Evolutionary conservation across 2,797 vertebrate genomes (phyloP).

Genomic region (Coregonus sp.): DNA sequence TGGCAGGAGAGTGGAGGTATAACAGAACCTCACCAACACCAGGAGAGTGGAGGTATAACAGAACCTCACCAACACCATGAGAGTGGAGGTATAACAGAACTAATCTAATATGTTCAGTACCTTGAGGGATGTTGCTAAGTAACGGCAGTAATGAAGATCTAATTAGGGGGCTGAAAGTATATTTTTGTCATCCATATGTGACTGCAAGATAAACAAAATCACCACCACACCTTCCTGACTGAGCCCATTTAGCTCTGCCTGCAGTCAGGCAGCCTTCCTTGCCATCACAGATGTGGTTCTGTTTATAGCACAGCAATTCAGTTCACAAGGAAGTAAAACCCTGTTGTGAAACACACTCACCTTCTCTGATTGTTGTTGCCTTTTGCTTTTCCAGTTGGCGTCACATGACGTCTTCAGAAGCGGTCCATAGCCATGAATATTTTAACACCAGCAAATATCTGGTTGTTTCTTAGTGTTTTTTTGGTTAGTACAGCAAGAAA

Average conservation of each 20-base stretch:
- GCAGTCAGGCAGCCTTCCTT: too few species aligned
- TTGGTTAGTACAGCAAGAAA: too few species aligned
- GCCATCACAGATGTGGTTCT: conserved; percentile 4
- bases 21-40: neutral
- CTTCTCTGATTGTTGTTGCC: neutral
- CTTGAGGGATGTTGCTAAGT: conserved; percentile 32
- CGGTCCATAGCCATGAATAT: too few species aligned
- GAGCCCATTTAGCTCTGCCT: neutral
- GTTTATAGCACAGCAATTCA: neutral
- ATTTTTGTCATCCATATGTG: conserved; percentile 20
- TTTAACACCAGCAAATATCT: too few species aligned
- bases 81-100: conserved; percentile 5
- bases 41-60: neutral
- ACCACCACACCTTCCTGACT: neutral
- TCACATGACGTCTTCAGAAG: too few species aligned
- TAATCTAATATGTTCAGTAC: neutral
- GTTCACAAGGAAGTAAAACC: neutral
- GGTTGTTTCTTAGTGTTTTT: too few species aligned
- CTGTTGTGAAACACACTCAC: neutral
- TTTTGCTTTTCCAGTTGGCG: neutral
- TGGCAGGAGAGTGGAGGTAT: too few species aligned
- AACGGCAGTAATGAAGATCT: conserved; percentile 19
- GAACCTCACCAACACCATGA: neutral
- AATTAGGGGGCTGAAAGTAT: conserved; percentile 16
- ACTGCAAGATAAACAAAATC: conserved; percentile 7